A percentile compares a stretch with the other conserved stretches of the same genome.
Conservation (phyloP, 2,113 vertebrate genomes). For the Carlito syrichta region DNA sequence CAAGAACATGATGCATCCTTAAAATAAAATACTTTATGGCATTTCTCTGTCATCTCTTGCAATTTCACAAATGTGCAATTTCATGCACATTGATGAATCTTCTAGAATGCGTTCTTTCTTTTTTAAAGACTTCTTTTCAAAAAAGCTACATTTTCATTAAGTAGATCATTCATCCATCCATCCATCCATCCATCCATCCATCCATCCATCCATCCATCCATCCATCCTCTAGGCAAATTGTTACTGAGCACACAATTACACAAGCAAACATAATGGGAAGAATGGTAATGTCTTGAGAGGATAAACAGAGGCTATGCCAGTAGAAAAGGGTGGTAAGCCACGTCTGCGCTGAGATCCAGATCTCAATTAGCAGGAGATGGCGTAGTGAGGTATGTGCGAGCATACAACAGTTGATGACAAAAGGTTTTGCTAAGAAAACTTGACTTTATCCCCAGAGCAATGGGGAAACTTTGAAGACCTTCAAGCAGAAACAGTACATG, state of each 20-base stretch:
- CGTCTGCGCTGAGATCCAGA: neutral
- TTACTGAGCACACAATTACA: neutral
- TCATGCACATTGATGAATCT: neutral
- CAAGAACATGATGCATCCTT: neutral
- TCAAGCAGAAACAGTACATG: neutral
- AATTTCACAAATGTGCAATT: neutral
- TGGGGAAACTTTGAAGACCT: neutral
- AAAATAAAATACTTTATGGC: neutral
- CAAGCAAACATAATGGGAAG: fast-evolving
- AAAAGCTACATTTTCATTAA: neutral
- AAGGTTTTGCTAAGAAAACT: neutral
- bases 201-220: neutral
- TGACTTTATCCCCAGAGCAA: neutral
- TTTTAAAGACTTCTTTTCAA: neutral
- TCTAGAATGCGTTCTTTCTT: neutral
- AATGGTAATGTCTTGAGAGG: fast-evolving
- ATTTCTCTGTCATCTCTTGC: neutral
- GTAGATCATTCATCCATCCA: neutral
- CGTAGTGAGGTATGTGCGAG: fast-evolving
- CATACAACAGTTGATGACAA: neutral
- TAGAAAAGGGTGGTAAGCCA: neutral
- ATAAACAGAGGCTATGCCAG: neutral
- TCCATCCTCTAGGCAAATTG: neutral
- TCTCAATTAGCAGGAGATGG: neutral
- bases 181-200: neutral